These are phyloP conservation scores for Rhynchonema sp. DNA, from an alignment of 2,888 invertebrate genomes.

Conservation along the genomic window DNA sequence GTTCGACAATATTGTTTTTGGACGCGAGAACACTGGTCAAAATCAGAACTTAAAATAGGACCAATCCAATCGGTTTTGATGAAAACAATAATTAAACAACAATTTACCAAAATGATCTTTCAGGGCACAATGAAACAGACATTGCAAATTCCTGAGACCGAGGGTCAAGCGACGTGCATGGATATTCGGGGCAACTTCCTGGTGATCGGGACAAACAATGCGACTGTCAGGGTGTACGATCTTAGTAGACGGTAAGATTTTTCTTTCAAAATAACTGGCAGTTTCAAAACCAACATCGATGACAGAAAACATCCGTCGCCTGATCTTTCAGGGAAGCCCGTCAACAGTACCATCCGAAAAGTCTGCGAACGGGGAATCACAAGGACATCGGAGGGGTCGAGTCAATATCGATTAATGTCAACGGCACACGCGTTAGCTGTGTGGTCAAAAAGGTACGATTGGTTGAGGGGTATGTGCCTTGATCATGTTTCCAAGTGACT, in stretches of 20 bases:
- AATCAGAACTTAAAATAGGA: too few species aligned
- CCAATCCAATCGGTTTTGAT: too few species aligned
- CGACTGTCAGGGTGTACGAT: conserved; percentile 72
- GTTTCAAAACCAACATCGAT: background rate
- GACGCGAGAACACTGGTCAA: too few species aligned
- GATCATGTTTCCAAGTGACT: too few species aligned
- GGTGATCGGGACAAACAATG: conserved; percentile 66
- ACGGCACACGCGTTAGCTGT: conserved; percentile 17
- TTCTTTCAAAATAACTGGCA: background rate
- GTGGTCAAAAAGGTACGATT: conserved; percentile 53
- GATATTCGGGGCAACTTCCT: conserved; percentile 61
- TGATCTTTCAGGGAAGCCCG: conserved; percentile 48
- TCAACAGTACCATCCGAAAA: conserved; percentile 40
- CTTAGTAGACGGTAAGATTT: conserved; percentile 47
- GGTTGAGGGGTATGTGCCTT: too few species aligned
- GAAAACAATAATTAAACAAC: conserved; percentile 18
- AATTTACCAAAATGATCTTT: conserved; percentile 4
- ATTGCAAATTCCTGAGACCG: conserved; percentile 38
- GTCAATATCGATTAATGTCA: conserved; percentile 11
- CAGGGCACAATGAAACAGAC: conserved; percentile 46
- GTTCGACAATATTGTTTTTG: too few species aligned
- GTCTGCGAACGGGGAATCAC: background rate
- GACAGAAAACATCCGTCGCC: background rate
- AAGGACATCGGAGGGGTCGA: background rate
- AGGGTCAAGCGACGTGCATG: conserved; percentile 71